A percentile compares a stretch with the other conserved stretches of the same genome.
These are phyloP conservation scores for Leucoraja ocellata DNA, from an alignment of 2,797 vertebrate species.

Conservation along the genomic window DNA sequence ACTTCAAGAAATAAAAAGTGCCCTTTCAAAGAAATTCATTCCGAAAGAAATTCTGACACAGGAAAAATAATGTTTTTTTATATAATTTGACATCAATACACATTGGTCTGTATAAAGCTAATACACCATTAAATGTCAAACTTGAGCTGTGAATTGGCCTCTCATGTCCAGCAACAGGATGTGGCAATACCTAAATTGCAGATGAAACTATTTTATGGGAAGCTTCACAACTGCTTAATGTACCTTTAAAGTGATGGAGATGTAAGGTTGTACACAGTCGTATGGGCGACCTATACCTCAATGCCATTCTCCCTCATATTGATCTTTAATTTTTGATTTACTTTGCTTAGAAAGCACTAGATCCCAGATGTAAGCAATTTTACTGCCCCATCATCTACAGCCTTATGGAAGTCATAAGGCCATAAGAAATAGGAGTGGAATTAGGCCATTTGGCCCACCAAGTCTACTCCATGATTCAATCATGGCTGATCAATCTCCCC, in stretches of 20 bases:
- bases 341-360: not conserved
- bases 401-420: not conserved
- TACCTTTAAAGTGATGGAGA: not conserved
- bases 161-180: too few species aligned
- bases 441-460: too few species aligned
- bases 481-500: too few species aligned
- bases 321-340: not conserved
- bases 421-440: too few species aligned
- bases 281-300: not conserved
- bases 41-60: not conserved
- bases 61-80: not conserved
- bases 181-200: not conserved
- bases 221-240: not conserved
- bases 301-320: not conserved
- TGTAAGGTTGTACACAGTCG: not conserved
- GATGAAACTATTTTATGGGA: not conserved
- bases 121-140: not conserved
- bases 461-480: too few species aligned
- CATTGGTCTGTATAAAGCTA: not conserved
- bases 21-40: not conserved
- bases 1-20: constrained; percentile 37
- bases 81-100: not conserved
- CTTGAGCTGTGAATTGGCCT: not conserved
- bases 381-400: not conserved
- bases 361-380: not conserved